Base-by-base conservation (phyloP, 2,113 vertebrate genomes). In the Hippocampus comes region DNA sequence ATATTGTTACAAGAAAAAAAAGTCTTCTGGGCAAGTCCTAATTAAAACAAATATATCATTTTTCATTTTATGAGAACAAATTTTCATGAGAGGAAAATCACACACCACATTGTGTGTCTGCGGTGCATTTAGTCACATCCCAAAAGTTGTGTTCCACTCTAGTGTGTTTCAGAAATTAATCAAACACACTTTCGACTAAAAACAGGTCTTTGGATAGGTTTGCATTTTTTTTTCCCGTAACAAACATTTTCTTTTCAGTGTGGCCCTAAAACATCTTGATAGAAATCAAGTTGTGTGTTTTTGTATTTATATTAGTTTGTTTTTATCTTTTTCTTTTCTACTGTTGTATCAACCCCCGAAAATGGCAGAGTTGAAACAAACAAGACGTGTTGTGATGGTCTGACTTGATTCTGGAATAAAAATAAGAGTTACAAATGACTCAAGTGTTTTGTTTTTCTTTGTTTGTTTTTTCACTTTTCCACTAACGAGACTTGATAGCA, bases 351-450 rank as follows among this genome's bases (percentile, higher is more conserved):
- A 80, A 89, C 86, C 86, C 86, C 79, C 86, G 89, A 82, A 88
- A 82, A 84, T 27, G 23, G n/a, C 64, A 85, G 87, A 91, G 89
- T 86, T 90, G 67, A 78, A 84, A 81, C 18, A 14, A 41, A 84
- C 74, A 82, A 82, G 79, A 88, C 90, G 91, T 91, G 86, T 79
- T 80, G 84, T 87, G 85, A 80, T 84, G 82, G 84, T 85, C 85
- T 87, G 88, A 87, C 86, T 87, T 89, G 84, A 89, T 90, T 93
- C 87, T 87, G 85, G 86, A 93, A 93, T 92, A 93, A 92, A 93
- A 66, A 42, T 81, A 87, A 46, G 81, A 90, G 87, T 92, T 88
- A 87, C 84, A 92, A 91, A 7, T n/a, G 72, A 57, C 48, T 78
- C 15, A 66, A 25, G 42, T 15, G 42, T 46, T 25, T 60, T 25